Percentiles rank a stretch among this genome's conserved stretches.
These are phyloP conservation scores for Ammodramus savannarum DNA, from an alignment of 2,113 vertebrate genomes.

Conservation along the genomic window DNA sequence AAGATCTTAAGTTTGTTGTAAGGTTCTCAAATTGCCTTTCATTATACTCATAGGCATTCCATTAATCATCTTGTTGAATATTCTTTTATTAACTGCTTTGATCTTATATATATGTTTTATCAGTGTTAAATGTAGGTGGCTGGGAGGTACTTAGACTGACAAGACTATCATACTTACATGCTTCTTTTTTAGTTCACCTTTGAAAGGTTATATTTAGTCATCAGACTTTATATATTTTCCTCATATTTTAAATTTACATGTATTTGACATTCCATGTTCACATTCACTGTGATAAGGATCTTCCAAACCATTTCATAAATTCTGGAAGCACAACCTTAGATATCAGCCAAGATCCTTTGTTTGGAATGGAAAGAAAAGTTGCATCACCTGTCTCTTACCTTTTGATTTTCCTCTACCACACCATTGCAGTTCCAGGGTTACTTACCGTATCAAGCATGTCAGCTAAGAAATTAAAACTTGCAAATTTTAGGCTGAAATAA, in stretches of 20 bases:
- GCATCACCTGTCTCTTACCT: background rate
- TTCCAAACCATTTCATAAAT: background rate
- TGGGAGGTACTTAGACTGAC: background rate
- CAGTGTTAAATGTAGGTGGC: background rate
- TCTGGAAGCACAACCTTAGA: background rate
- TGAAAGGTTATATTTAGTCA: background rate
- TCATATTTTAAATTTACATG: background rate
- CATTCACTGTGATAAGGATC: background rate
- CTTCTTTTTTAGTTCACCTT: background rate
- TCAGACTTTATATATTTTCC: background rate
- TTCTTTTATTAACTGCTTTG: background rate
- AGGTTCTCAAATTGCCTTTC: background rate
- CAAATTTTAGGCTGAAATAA: background rate
- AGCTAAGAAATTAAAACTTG: background rate
- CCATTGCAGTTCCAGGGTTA: fast-evolving
- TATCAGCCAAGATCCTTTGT: background rate
- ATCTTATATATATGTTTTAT: background rate
- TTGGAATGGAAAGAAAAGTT: background rate
- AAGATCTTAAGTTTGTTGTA: background rate
- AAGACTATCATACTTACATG: background rate
- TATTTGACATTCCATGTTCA: background rate
- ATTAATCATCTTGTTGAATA: background rate
- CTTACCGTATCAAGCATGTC: background rate
- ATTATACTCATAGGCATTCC: background rate
- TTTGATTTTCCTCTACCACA: background rate